Percentiles rank a stretch among this genome's conserved stretches.
phyloP scores from a whole-genome alignment of 2,113 vertebrate genomes.

The Anolis sagrei region DNA sequence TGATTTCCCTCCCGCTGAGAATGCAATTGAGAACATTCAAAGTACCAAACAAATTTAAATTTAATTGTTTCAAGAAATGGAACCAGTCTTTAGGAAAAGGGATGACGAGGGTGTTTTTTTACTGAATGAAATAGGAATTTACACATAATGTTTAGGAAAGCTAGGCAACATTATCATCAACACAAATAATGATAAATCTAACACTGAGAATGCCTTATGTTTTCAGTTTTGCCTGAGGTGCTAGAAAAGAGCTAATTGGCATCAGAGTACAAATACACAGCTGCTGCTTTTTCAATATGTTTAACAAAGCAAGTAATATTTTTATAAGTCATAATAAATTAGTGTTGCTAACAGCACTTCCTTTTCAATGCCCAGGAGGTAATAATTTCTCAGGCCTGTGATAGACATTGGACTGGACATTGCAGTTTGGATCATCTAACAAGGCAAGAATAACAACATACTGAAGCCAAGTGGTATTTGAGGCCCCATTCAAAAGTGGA shows the following conservation, averaged over 20 bases:
- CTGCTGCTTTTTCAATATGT: background rate
- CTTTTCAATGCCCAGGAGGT: background rate
- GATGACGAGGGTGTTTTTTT: constrained; percentile 23
- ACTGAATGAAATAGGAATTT: constrained; percentile 53
- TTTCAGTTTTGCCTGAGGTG: background rate
- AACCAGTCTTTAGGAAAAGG: constrained; percentile 42
- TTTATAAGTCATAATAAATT: constrained; percentile 4
- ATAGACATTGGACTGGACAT: background rate
- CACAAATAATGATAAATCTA: constrained; percentile 31
- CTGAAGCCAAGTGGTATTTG: background rate
- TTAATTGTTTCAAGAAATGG: constrained; percentile 63
- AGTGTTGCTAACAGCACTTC: too few species aligned
- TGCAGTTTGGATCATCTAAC: background rate
- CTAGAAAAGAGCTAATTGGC: background rate
- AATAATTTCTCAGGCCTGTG: too few species aligned
- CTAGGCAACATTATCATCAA: constrained; percentile 35
- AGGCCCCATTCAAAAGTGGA: background rate
- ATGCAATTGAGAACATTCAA: constrained; percentile 52
- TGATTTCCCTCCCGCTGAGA: constrained; percentile 54
- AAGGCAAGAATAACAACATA: background rate
- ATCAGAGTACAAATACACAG: background rate
- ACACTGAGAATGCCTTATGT: background rate
- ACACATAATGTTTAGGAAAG: constrained; percentile 40
- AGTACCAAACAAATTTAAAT: constrained; percentile 62
- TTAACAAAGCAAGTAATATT: background rate